phyloP scores from a whole-genome alignment of 2,797 vertebrate genomes.

The Crax fasciolata region DNA sequence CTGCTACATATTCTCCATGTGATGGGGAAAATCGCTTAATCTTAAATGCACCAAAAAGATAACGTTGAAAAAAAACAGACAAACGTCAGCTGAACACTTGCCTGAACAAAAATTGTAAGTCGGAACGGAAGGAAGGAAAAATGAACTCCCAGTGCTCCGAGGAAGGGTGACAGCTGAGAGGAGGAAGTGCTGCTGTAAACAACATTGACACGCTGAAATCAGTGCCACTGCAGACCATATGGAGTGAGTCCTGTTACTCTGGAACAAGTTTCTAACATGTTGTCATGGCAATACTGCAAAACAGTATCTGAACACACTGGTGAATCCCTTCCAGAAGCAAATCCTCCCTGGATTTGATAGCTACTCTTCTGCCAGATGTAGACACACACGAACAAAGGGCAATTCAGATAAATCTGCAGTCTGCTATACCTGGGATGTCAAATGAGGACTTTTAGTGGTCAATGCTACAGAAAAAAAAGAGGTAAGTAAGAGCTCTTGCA shows the following conservation, averaged over 20 bases:
- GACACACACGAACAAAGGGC: background rate
- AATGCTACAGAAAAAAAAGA: background rate
- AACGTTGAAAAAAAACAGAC: background rate
- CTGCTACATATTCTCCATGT: background rate
- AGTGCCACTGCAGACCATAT: background rate
- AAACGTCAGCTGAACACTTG: background rate
- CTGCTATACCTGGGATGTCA: background rate
- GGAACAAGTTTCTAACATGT: background rate
- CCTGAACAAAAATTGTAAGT: background rate
- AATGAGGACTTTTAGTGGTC: background rate
- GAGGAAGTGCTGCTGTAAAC: slow-evolving; percentile 1
- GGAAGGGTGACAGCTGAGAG: slow-evolving; percentile 1
- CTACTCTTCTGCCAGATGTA: background rate
- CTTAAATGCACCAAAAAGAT: background rate
- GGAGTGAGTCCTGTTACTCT: slow-evolving; percentile 19
- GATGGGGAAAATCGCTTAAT: background rate
- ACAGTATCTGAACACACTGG: background rate
- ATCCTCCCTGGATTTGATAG: background rate
- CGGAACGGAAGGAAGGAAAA: background rate
- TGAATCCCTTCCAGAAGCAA: slow-evolving; percentile 22
- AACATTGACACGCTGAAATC: background rate
- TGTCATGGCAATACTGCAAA: slow-evolving; percentile 45
- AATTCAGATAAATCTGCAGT: background rate
- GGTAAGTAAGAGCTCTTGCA: background rate
- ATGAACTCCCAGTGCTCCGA: background rate